Evolutionary conservation across 2,113 vertebrate genomes (phyloP).

Genomic region (Gasterosteus nipponicus): DNA sequence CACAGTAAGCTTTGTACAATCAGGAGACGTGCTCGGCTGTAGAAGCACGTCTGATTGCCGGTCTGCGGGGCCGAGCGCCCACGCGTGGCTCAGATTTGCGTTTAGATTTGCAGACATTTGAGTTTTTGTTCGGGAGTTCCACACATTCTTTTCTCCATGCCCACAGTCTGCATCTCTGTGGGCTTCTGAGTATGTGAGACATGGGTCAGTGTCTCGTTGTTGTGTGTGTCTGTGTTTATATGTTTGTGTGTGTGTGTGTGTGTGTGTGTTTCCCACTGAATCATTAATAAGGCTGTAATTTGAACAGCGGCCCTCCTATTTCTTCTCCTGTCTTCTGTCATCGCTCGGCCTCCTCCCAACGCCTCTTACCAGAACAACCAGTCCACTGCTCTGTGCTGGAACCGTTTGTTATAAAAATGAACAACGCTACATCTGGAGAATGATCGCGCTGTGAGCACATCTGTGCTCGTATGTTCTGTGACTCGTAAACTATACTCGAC

Average conservation of each 20-base stretch:
- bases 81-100: not conserved
- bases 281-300: conserved; percentile 78
- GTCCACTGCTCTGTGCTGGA: conserved; percentile 24
- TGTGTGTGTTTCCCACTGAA: conserved; percentile 61
- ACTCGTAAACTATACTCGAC: too few species aligned
- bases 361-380: conserved; percentile 45
- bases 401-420: conserved; percentile 11
- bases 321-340: conserved; percentile 44
- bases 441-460: not conserved
- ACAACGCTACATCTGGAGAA: not conserved
- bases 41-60: conserved; percentile 5
- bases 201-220: conserved; percentile 39
- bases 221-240: conserved; percentile 24
- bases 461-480: too few species aligned
- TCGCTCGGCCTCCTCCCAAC: conserved; percentile 38
- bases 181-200: not conserved
- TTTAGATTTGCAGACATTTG: not conserved
- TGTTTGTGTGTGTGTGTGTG: conserved; percentile 16
- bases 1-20: conserved; percentile 15
- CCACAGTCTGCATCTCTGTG: conserved; percentile 17
- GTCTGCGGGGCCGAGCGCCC: not conserved
- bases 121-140: not conserved
- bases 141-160: not conserved
- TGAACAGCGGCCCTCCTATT: conserved; percentile 48
- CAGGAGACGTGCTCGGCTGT: conserved; percentile 12